Conservation (phyloP, 2,888 invertebrate species). For the Latrodectus elegans region DNA sequence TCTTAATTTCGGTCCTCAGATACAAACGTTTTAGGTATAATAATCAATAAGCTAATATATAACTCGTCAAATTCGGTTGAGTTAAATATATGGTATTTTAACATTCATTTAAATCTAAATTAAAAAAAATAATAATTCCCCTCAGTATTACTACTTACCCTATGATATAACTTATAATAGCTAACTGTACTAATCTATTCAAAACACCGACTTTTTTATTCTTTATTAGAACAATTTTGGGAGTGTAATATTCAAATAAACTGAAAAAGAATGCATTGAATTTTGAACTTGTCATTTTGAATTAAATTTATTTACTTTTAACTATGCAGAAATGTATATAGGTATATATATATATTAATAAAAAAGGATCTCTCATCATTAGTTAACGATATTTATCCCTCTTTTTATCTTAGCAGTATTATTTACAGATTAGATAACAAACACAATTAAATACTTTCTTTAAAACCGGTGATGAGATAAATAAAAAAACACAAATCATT, state of each 20-base stretch:
- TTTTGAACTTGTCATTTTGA: slow-evolving; percentile 35
- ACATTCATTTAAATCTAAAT: too few species aligned
- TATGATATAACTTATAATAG: slow-evolving; percentile 76
- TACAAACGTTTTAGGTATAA: too few species aligned
- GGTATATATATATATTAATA: neutral
- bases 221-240: slow-evolving; percentile 76
- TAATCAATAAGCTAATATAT: too few species aligned
- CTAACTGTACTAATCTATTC: slow-evolving; percentile 76
- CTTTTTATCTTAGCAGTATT: slow-evolving; percentile 20
- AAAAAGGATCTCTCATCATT: neutral
- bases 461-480: neutral
- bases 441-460: neutral
- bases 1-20: too few species aligned
- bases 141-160: slow-evolving; percentile 73
- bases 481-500: neutral
- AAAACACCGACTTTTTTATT: slow-evolving; percentile 77
- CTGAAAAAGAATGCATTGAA: slow-evolving; percentile 24
- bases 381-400: slow-evolving; percentile 13
- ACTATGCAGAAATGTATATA: neutral
- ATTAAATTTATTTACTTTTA: neutral
- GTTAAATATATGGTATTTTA: too few species aligned
- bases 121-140: too few species aligned
- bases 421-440: neutral
- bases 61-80: too few species aligned
- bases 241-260: slow-evolving; percentile 65